Base-by-base conservation (phyloP, 2,888 invertebrate genomes). In the Amphipyra berbera region DNA sequence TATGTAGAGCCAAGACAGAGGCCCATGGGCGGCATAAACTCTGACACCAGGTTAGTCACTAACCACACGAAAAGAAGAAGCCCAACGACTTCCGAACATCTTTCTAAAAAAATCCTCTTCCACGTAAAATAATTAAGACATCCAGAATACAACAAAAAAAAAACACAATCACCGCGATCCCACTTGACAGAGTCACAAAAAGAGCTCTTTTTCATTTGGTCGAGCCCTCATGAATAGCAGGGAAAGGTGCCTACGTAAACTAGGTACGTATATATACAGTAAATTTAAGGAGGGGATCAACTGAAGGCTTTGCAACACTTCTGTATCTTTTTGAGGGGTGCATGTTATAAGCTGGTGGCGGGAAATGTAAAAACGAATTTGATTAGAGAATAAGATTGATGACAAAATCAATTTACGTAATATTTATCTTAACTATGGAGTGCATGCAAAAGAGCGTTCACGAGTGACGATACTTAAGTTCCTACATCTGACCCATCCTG, bases 241-340 rank as follows among this genome's bases (percentile, higher is more conserved):
- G 59, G 68, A 78, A 81, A 78, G 76, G 73, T 62, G 30, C 38
- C n/a, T 70, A 56, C 58, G 64, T 78, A 33, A 6, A 33, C 9
- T n/a, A 6, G 21, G n/a, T n/a, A n/a, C 33, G 33, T 10, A 10
- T 37, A 78, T 69, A 78, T 71, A 74, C 78, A 78, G 78, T 76
- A 82, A 82, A 83, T 86, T 82, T 79, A 79, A 79, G 82, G 69
- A 70, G 64, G n/a, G 82, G 80, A 83, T 83, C 82, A 84, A 84
- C 78, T 71, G 80, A 70, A 80, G 82, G 81, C 78, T 73, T 80
- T 82, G 74, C 68, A 65, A 72, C 75, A 78, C 70, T 76, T 81
- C 61, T 64, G 53, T 44, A 38, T 41, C 21, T 40, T 53, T 42
- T n/a, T 1, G 9, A 12, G 1, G 9, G 45, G 27, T 13, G 0